Percentiles rank a stretch among this genome's conserved stretches.
phyloP scores from a whole-genome alignment of 1,140 invertebrate genomes.

The Drosophila subobscura region DNA sequence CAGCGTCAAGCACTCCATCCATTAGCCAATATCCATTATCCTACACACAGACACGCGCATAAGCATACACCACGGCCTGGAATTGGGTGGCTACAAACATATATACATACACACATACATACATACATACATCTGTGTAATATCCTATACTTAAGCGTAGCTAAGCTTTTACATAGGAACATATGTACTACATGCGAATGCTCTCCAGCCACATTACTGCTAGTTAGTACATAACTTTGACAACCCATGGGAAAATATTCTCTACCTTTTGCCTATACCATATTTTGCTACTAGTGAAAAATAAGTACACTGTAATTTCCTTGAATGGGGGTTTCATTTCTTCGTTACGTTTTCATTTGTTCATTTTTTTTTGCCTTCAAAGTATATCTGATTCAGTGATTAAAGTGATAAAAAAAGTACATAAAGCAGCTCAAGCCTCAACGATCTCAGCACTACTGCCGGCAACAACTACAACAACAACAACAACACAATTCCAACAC shows the following conservation, averaged over 20 bases:
- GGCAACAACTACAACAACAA: slow-evolving; percentile 35
- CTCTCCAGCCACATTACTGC: too few species aligned
- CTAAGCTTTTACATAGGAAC: slow-evolving; percentile 57
- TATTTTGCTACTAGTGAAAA: background rate
- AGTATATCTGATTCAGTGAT: slow-evolving; percentile 29
- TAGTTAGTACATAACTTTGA: slow-evolving; percentile 49
- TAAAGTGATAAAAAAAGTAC: slow-evolving; percentile 19
- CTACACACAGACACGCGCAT: too few species aligned
- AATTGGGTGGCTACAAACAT: slow-evolving; percentile 11
- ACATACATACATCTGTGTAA: slow-evolving; percentile 38
- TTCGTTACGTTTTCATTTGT: slow-evolving; percentile 18
- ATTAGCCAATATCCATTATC: too few species aligned
- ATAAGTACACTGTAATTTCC: background rate
- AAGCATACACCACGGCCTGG: slow-evolving; percentile 16
- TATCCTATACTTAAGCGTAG: slow-evolving; percentile 59
- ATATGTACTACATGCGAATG: slow-evolving; percentile 22
- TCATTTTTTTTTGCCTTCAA: slow-evolving; percentile 6
- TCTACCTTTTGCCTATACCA: too few species aligned
- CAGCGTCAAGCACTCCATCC: too few species aligned
- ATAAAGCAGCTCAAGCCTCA: slow-evolving; percentile 29
- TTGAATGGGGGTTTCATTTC: background rate
- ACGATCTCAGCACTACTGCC: slow-evolving; percentile 38
- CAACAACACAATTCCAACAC: slow-evolving; percentile 43
- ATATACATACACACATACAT: slow-evolving; percentile 19
- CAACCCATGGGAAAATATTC: slow-evolving; percentile 24